Conservation (phyloP, 2,113 vertebrate genomes). For the Microtus montanus region DNA sequence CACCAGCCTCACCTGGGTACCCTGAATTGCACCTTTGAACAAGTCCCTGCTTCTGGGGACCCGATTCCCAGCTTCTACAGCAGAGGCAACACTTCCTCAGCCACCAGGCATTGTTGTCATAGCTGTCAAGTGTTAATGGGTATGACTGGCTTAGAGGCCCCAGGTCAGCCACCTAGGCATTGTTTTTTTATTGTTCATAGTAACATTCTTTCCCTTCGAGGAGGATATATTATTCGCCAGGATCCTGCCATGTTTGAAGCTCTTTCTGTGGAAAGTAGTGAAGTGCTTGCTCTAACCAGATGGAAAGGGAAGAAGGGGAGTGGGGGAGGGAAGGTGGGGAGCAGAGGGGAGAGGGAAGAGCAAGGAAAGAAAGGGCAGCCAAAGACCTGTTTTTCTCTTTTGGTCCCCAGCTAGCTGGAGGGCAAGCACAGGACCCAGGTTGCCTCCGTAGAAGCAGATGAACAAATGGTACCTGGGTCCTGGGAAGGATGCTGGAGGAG, state of each 20-base stretch:
- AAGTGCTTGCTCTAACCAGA: slow-evolving; percentile 19
- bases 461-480: not conserved
- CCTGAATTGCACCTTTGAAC: no score
- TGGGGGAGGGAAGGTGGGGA: accelerated
- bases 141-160: not conserved
- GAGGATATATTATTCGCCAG: not conserved
- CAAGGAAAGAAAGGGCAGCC: slow-evolving; percentile 41
- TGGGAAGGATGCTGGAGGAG: not conserved
- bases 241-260: slow-evolving; percentile 9
- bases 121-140: not conserved
- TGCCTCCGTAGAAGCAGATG: not conserved
- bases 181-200: not conserved
- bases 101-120: accelerated
- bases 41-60: not conserved
- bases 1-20: not conserved
- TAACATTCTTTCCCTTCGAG: slow-evolving; percentile 29
- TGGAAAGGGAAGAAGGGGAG: not conserved
- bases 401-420: slow-evolving; percentile 32
- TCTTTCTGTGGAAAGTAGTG: not conserved
- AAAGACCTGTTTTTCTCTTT: slow-evolving; percentile 45
- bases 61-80: not conserved
- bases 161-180: not conserved
- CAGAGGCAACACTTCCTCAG: not conserved
- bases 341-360: not conserved
- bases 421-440: not conserved